These are phyloP conservation scores for Geococcyx californianus DNA, from an alignment of 2,113 vertebrate species.

Conservation along the genomic window DNA sequence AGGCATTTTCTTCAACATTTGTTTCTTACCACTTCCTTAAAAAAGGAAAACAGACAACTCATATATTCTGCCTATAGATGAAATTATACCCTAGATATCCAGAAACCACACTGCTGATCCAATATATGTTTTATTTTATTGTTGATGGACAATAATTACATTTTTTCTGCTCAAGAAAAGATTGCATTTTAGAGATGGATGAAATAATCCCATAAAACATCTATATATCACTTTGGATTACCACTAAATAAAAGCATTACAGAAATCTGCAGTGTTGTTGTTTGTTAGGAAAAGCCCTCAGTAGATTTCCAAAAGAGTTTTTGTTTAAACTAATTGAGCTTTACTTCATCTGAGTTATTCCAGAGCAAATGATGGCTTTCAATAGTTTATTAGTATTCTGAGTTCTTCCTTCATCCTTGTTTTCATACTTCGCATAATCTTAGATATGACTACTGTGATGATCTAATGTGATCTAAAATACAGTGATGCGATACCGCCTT, in stretches of 20 bases:
- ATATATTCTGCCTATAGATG: background rate
- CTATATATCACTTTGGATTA: background rate
- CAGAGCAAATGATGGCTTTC: background rate
- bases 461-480: background rate
- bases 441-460: background rate
- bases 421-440: background rate
- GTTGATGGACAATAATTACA: background rate
- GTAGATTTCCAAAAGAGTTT: background rate
- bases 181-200: background rate
- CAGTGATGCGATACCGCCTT: background rate
- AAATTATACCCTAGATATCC: background rate
- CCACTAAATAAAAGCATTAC: background rate
- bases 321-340: background rate
- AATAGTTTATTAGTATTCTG: background rate
- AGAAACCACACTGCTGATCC: background rate
- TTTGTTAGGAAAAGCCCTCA: background rate
- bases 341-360: background rate
- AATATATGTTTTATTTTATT: background rate
- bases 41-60: background rate
- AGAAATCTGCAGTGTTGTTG: background rate
- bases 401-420: background rate
- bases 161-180: background rate
- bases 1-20: background rate
- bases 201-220: background rate
- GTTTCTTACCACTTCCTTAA: background rate